Evolutionary conservation across 2,888 invertebrate species (phyloP).

Genomic region (Drosophila percnosoma): DNA sequence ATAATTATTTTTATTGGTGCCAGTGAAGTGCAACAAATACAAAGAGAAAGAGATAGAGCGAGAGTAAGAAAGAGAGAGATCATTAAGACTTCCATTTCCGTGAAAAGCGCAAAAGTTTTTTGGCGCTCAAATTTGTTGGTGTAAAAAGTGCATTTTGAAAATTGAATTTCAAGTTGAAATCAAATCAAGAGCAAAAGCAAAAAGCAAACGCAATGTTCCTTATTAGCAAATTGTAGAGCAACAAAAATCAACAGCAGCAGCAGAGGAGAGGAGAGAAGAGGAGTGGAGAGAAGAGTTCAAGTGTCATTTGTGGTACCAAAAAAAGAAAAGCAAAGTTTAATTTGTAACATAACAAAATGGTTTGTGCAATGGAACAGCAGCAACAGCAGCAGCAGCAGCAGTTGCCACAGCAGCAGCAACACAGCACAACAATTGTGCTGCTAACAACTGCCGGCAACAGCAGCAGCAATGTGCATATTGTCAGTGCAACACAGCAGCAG

Average conservation of each 20-base stretch:
- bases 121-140: constrained; percentile 51
- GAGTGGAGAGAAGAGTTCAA: constrained; percentile 61
- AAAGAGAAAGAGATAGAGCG: constrained; percentile 2
- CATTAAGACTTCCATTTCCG: constrained; percentile 53
- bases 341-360: constrained; percentile 75
- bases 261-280: constrained; percentile 12
- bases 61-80: constrained; percentile 36
- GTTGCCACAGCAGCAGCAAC: constrained; percentile 66
- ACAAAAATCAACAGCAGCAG: constrained; percentile 52
- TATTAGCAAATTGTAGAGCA: constrained; percentile 79
- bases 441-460: constrained; percentile 56
- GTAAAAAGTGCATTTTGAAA: constrained; percentile 40
- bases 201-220: constrained; percentile 78
- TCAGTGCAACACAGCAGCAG: constrained; percentile 50
- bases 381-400: constrained; percentile 66
- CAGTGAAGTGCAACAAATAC: constrained; percentile 65
- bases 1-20: constrained; percentile 65
- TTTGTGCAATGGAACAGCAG: constrained; percentile 84
- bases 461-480: constrained; percentile 62
- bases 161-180: constrained; percentile 49
- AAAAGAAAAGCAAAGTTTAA: constrained; percentile 41
- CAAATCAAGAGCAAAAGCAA: constrained; percentile 50
- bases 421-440: constrained; percentile 79
- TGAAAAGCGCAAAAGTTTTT: constrained; percentile 27
- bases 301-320: constrained; percentile 82